Conservation (phyloP, 2,888 invertebrate species). For the Oscheius sp. region DNA sequence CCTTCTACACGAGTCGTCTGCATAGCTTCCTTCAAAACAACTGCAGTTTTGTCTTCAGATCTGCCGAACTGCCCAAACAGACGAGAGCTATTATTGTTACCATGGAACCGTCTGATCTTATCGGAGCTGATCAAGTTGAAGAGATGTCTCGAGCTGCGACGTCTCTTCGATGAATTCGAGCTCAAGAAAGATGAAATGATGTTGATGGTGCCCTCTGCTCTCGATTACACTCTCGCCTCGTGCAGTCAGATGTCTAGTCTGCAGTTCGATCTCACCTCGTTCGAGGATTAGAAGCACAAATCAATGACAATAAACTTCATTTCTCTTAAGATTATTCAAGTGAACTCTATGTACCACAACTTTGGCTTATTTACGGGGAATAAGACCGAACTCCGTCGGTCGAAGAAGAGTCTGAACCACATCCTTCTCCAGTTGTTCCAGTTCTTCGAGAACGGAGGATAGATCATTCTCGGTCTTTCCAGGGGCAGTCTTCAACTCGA, state of each 20-base stretch:
- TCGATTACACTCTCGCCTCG: neutral
- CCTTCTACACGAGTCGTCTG: slow-evolving; percentile 7
- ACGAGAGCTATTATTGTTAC: neutral
- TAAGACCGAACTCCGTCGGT: slow-evolving; percentile 66
- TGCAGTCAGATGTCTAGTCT: neutral
- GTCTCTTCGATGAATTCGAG: slow-evolving; percentile 20
- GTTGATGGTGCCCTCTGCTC: neutral
- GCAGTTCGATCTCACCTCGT: neutral
- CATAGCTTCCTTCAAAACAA: neutral
- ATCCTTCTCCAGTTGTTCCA: slow-evolving; percentile 65
- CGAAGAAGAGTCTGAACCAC: slow-evolving; percentile 67
- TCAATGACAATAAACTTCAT: neutral
- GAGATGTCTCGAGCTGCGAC: neutral
- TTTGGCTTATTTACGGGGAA: slow-evolving; percentile 55
- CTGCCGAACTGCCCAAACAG: neutral
- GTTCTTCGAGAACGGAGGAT: slow-evolving; percentile 55
- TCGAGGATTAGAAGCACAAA: neutral
- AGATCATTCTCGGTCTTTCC: slow-evolving; percentile 69
- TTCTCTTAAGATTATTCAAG: slow-evolving; percentile 7
- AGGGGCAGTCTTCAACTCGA: slow-evolving; percentile 80
- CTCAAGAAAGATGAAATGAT: neutral
- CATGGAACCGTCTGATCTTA: neutral
- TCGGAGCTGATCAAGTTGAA: neutral
- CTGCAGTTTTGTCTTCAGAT: neutral
- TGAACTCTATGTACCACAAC: slow-evolving; percentile 20